Conservation (phyloP, 2,113 vertebrate species). For the Cyanoliseus patagonus region DNA sequence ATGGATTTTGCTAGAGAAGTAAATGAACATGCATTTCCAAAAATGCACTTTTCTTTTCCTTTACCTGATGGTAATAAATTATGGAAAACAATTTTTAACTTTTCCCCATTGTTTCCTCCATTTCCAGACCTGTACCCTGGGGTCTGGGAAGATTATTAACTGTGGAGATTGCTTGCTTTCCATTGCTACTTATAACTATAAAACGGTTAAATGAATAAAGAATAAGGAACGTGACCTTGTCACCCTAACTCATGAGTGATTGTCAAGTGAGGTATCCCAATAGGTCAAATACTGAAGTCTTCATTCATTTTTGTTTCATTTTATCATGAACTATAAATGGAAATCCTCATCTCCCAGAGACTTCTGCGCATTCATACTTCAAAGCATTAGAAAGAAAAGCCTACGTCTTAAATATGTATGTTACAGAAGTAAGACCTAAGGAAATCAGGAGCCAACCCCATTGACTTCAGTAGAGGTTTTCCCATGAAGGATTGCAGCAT, state of each 20-base stretch:
- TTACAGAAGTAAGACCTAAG: neutral
- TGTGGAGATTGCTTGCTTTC: constrained; percentile 29
- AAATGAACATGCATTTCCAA: neutral
- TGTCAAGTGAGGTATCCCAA: constrained; percentile 57
- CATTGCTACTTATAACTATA: constrained; percentile 45
- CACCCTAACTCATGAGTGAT: constrained; percentile 46
- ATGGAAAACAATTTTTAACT: constrained; percentile 18
- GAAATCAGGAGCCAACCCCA: neutral
- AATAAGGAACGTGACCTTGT: constrained; percentile 55
- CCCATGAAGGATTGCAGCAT: neutral
- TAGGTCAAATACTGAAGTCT: constrained; percentile 29
- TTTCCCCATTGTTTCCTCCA: neutral
- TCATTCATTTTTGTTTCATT: constrained; percentile 34
- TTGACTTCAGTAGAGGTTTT: neutral
- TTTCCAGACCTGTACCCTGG: neutral
- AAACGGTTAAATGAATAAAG: constrained; percentile 55
- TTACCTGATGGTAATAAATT: neutral
- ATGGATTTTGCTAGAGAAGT: neutral
- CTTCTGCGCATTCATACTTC: fast-evolving
- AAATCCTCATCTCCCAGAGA: neutral
- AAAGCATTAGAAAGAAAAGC: neutral
- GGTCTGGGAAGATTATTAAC: constrained; percentile 49
- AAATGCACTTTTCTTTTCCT: neutral
- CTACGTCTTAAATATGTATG: neutral
- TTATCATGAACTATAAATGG: neutral